Base-by-base conservation (phyloP, 2,888 invertebrate species). In the Drosophila infuscata region DNA sequence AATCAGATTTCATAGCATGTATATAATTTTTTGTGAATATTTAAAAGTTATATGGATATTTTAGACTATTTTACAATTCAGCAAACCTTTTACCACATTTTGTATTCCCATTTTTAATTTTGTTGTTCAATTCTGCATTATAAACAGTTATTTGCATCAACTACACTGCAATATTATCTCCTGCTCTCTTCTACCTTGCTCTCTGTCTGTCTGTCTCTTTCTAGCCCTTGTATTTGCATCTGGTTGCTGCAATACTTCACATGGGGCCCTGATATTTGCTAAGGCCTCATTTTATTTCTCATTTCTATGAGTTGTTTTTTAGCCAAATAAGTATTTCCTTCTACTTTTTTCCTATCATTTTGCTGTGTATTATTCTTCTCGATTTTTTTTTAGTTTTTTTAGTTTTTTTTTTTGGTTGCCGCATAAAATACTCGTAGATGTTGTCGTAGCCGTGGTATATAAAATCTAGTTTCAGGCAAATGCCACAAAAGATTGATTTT, bases 401-500 rank as follows among this genome's bases (percentile, higher is more conserved):
- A 25, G 25, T 25, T 3, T 12, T 66, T 74, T 65, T 70, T 62
- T 60, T 71, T 63, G 68, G 56, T 60, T 84, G 74, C 73, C 65
- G 82, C 75, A 78, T 74, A 73, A 83, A 71, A 81, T 83, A 69
- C 74, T 82, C 59, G 70, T 77, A 63, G 77, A 70, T 73, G 71
- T 74, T 63, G 77, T 70, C 70, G 72, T 66, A 60, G 63, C 62
- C 60, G 69, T 75, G 71, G 78, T 79, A 67, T 75, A 67, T 72
- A 65, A 79, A 82, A 85, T 82, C 83, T 88, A 82, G 83, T 83
- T 84, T 80, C 87, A 78, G 83, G 75, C 87, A 85, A 87, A 87
- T 84, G 85, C 85, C 82, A 88, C 80, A 86, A 76, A 84, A 89
- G 89, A 86, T 89, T 82, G 81, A 89, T 82, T 82, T 89, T 83